These are phyloP conservation scores for Eulacestoma nigropectus DNA, from an alignment of 2,113 vertebrate genomes.

Conservation along the genomic window DNA sequence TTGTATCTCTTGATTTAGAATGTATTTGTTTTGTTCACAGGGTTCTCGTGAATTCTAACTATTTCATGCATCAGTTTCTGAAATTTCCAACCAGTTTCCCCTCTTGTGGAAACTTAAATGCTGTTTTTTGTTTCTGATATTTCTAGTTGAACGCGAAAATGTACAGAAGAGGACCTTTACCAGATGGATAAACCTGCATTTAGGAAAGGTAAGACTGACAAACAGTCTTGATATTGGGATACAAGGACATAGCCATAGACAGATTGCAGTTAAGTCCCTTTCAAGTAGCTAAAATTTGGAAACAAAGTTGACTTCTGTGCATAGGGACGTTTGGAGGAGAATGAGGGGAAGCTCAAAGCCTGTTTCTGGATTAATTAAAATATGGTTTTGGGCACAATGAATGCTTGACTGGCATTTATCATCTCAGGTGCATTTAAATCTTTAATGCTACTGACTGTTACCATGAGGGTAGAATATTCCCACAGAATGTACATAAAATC, in stretches of 20 bases:
- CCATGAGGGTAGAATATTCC: background rate
- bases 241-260: background rate
- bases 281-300: background rate
- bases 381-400: background rate
- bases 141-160: conserved; percentile 88
- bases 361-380: background rate
- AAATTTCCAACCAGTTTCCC: background rate
- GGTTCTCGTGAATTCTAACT: background rate
- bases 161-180: conserved; percentile 99
- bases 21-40: background rate
- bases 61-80: background rate
- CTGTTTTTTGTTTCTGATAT: conserved; percentile 69
- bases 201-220: conserved; percentile 85
- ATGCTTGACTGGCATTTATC: background rate
- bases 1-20: background rate
- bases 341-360: background rate
- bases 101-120: background rate
- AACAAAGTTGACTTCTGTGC: background rate
- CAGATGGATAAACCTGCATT: conserved; percentile 95
- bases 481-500: background rate
- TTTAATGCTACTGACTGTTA: background rate
- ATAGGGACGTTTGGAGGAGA: background rate
- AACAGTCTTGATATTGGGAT: background rate
- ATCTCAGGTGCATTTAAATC: background rate
- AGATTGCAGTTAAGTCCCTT: background rate